These are phyloP conservation scores for Amphipoea oculea DNA, from an alignment of 2,888 invertebrate species.

Conservation along the genomic window DNA sequence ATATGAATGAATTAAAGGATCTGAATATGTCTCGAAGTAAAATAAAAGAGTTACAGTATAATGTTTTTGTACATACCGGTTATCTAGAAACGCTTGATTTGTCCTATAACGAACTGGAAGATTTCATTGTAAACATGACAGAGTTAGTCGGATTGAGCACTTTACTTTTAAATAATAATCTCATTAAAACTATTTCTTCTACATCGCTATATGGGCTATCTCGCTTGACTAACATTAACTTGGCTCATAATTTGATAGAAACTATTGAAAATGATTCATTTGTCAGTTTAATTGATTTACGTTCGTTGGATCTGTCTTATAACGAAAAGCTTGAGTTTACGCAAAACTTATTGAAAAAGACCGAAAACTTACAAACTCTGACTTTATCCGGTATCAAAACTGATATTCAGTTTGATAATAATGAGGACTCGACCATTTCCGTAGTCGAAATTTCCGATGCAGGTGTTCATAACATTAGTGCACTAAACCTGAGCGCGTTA, in stretches of 20 bases:
- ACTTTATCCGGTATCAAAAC: constrained; percentile 72
- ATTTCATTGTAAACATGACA: constrained; percentile 76
- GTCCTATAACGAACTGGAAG: constrained; percentile 76
- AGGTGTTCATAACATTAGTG: constrained; percentile 69
- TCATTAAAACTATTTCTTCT: constrained; percentile 69
- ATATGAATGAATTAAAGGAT: constrained; percentile 75
- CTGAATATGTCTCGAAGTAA: constrained; percentile 79
- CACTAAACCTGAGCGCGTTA: constrained; percentile 69
- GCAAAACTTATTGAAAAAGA: constrained; percentile 60
- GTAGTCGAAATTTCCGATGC: constrained; percentile 72
- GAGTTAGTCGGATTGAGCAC: constrained; percentile 70
- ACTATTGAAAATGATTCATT: constrained; percentile 69
- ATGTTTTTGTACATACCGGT: constrained; percentile 75
- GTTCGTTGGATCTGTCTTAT: constrained; percentile 77
- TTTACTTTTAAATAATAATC: constrained; percentile 77
- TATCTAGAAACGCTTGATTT: constrained; percentile 77
- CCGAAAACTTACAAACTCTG: constrained; percentile 68
- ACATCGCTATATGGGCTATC: constrained; percentile 67
- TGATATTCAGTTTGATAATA: constrained; percentile 66
- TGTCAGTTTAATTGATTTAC: constrained; percentile 67
- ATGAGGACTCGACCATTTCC: constrained; percentile 60
- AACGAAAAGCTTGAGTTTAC: constrained; percentile 73
- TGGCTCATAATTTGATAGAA: constrained; percentile 74
- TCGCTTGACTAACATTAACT: constrained; percentile 66
- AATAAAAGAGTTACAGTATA: constrained; percentile 75